Conservation (phyloP, 23 tunicate genomes). For the Halocynthia roretzi region DNA sequence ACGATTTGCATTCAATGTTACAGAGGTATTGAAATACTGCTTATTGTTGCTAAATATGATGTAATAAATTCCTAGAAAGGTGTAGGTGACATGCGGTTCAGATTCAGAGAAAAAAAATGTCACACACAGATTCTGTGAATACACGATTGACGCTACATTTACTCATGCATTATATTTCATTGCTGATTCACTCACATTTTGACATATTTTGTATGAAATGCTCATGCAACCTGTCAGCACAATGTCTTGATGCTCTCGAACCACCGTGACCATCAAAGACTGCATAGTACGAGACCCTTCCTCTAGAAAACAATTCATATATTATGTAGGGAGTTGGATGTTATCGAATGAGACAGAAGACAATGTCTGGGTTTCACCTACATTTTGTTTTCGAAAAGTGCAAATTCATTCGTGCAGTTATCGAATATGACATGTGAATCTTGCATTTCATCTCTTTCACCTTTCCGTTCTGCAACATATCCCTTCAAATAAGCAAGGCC, state of each 20-base stretch:
- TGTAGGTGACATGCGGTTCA: not conserved
- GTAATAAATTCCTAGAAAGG: not conserved
- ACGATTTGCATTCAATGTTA: too few relatives aligned
- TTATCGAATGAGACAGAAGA: too few relatives aligned
- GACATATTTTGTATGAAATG: slow-evolving; percentile 57
- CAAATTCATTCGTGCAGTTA: slow-evolving; percentile 50
- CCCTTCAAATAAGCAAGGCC: slow-evolving; percentile 11
- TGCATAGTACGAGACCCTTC: slow-evolving; percentile 75
- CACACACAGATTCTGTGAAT: not conserved
- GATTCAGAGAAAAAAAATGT: too few relatives aligned
- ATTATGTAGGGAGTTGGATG: too few relatives aligned
- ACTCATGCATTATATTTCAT: not conserved
- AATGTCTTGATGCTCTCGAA: slow-evolving; percentile 50
- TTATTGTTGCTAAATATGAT: not conserved
- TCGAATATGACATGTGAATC: slow-evolving; percentile 63
- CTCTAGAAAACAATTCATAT: slow-evolving; percentile 21
- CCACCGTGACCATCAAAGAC: slow-evolving; percentile 97
- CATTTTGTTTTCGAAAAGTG: slow-evolving; percentile 55
- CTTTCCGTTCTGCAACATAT: slow-evolving; percentile 78
- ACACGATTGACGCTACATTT: not conserved
- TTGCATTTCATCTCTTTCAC: slow-evolving; percentile 90
- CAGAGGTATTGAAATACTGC: too few relatives aligned
- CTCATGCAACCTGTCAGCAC: slow-evolving; percentile 50
- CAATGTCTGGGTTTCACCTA: too few relatives aligned
- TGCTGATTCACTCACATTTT: slow-evolving; percentile 40